phyloP scores from a whole-genome alignment of 2,797 vertebrate species.

The Prionace glauca region DNA sequence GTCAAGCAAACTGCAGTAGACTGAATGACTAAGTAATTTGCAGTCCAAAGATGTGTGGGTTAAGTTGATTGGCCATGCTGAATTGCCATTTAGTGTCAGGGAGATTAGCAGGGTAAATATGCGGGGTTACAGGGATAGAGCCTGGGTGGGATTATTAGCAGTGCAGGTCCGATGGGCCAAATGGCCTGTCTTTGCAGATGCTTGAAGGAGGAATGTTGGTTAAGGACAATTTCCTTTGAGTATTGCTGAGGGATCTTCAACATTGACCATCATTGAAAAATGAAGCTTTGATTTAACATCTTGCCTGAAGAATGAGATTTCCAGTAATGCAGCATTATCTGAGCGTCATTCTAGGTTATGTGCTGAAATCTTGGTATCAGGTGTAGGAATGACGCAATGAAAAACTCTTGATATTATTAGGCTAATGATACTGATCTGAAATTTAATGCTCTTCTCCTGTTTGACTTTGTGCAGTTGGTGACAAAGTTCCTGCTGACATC shows the following conservation, averaged over 20 bases:
- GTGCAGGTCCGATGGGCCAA: too few species aligned
- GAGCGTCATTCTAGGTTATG: not conserved
- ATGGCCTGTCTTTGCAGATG: not conserved
- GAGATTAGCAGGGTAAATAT: too few species aligned
- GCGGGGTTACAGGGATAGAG: too few species aligned
- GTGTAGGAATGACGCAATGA: not conserved
- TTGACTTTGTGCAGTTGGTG: slow-evolving; percentile 73
- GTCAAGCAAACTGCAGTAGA: not conserved
- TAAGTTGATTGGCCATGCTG: not conserved
- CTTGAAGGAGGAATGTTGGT: not conserved
- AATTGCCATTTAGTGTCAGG: too few species aligned
- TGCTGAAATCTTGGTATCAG: not conserved
- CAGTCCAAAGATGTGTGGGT: not conserved
- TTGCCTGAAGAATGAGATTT: not conserved
- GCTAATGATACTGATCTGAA: not conserved
- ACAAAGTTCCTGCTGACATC: slow-evolving; percentile 97
- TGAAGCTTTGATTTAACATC: not conserved
- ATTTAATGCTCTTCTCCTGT: not conserved
- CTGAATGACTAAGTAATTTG: not conserved
- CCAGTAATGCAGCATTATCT: not conserved
- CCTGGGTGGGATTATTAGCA: too few species aligned
- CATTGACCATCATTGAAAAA: not conserved
- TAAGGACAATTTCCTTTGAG: not conserved
- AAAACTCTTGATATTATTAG: not conserved
- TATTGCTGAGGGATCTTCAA: not conserved